Conservation (phyloP, 1,140 invertebrate species). For the Brachionus rotundiformis region DNA sequence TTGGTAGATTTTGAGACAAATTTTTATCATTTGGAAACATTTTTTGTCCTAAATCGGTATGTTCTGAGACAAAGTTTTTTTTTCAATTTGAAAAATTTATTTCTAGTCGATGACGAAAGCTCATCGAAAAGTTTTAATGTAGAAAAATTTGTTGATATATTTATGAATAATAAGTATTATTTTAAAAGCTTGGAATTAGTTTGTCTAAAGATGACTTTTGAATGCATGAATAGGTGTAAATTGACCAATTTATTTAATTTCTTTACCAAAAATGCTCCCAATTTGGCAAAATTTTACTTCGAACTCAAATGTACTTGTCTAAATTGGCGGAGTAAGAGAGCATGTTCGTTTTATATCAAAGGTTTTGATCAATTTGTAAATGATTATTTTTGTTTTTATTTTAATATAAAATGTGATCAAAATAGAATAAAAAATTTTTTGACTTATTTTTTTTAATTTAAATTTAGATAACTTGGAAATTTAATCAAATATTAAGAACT, state of each 20-base stretch:
- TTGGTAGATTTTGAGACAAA: not conserved
- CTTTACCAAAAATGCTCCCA: not conserved
- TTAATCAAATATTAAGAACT: too few species aligned
- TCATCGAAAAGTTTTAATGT: not conserved
- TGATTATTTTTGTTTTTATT: constrained; percentile 7
- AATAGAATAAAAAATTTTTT: constrained; percentile 22
- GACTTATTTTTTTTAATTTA: not conserved
- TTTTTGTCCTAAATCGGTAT: not conserved
- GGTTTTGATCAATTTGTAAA: constrained; percentile 7
- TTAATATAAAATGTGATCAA: constrained; percentile 8
- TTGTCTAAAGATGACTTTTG: too few species aligned
- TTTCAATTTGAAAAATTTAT: not conserved
- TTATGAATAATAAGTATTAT: constrained; percentile 1
- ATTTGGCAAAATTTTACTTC: not conserved
- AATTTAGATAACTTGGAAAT: too few species aligned
- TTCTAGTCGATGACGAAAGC: not conserved
- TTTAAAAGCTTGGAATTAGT: not conserved
- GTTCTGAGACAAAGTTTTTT: not conserved
- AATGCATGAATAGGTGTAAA: too few species aligned
- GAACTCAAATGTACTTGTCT: not conserved
- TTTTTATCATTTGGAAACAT: not conserved
- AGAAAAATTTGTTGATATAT: not conserved
- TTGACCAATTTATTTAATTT: not conserved
- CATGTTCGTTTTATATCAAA: not conserved
- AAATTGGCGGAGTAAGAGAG: not conserved